A percentile compares a stretch with the other conserved stretches of the same genome.
These are phyloP conservation scores for Tubulanus polymorphus DNA, from an alignment of 2,888 invertebrate genomes.

Conservation along the genomic window DNA sequence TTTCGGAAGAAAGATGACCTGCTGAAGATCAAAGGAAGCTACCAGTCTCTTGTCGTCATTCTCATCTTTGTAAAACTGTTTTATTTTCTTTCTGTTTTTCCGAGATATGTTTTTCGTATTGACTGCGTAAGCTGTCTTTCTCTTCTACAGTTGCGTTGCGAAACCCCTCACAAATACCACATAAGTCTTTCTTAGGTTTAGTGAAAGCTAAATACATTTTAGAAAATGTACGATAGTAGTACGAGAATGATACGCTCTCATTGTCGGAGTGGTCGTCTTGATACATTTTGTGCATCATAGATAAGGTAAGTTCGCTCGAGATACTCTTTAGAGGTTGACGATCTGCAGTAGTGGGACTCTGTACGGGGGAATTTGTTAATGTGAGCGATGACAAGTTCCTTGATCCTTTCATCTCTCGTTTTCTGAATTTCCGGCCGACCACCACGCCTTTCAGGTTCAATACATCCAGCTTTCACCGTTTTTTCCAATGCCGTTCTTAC, in stretches of 20 bases:
- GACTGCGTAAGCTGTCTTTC: not conserved
- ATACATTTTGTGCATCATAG: not conserved
- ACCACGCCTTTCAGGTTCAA: not conserved
- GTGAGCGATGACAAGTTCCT: not conserved
- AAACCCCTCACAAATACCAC: slow-evolving; percentile 5
- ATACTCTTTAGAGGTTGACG: slow-evolving; percentile 3
- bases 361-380: slow-evolving; percentile 5
- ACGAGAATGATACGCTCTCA: not conserved
- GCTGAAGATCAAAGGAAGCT: slow-evolving; percentile 7
- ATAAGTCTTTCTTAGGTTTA: slow-evolving; percentile 7
- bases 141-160: slow-evolving; percentile 1
- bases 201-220: slow-evolving; percentile 3
- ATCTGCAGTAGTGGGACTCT: slow-evolving; percentile 8
- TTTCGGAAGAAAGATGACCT: slow-evolving; percentile 5
- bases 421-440: not conserved
- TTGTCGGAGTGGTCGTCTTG: not conserved
- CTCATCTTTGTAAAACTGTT: not conserved
- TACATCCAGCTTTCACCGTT: not conserved
- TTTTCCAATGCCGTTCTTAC: not conserved
- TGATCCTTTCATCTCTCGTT: not conserved
- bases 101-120: not conserved
- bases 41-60: not conserved
- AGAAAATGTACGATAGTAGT: not conserved
- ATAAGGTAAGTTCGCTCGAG: not conserved
- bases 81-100: not conserved